Percentiles rank a stretch among this genome's conserved stretches.
Evolutionary conservation across 2,113 vertebrate genomes (phyloP).

Genomic region (Tringa solitaria): DNA sequence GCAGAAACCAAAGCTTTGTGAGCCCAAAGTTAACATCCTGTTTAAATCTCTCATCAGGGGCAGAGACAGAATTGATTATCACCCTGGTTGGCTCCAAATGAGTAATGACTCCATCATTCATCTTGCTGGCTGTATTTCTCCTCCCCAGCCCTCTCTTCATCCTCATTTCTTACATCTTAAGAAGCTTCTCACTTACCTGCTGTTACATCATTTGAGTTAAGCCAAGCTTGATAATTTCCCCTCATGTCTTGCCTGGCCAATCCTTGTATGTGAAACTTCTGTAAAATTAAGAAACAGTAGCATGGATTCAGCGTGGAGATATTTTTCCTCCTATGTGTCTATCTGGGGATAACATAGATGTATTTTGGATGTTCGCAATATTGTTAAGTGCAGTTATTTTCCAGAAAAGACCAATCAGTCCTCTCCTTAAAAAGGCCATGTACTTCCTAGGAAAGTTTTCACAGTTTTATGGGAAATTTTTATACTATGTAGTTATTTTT

Average conservation of each 20-base stretch:
- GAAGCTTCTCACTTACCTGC: not conserved
- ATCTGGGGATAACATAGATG: not conserved
- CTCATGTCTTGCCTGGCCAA: not conserved
- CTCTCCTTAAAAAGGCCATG: not conserved
- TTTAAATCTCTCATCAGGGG: not conserved
- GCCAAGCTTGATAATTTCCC: not conserved
- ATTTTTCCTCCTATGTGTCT: not conserved
- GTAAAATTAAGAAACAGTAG: not conserved
- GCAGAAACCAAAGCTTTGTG: not conserved
- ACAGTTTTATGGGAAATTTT: not conserved
- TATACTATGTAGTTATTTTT: not conserved
- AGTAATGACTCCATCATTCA: not conserved
- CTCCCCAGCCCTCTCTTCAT: not conserved
- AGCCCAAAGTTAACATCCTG: not conserved
- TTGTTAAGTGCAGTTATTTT: not conserved
- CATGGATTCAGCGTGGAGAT: not conserved
- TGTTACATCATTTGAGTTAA: not conserved
- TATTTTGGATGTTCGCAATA: not conserved
- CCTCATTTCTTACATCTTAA: not conserved
- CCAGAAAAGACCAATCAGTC: not conserved
- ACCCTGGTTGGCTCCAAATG: not conserved
- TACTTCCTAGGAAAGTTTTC: not conserved
- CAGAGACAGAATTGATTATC: not conserved
- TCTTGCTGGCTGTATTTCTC: not conserved
- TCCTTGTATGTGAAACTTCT: not conserved